A percentile compares a stretch with the other conserved stretches of the same genome.
Conservation (phyloP, 2,797 vertebrate genomes). For the Typhlichthys eigenmanni region DNA sequence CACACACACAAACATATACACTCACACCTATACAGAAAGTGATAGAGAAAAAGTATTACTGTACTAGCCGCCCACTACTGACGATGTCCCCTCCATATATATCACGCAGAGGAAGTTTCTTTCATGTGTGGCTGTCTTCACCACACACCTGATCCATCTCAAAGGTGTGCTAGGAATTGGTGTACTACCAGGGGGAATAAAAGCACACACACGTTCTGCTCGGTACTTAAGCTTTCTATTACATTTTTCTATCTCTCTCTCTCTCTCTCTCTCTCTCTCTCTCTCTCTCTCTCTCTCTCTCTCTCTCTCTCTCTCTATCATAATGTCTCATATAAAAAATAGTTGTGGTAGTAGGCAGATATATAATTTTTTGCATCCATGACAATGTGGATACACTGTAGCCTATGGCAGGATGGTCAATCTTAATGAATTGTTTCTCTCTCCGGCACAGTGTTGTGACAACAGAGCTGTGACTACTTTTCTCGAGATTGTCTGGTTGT, state of each 20-base stretch:
- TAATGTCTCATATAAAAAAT: not conserved
- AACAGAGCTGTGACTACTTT: not conserved
- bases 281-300: not conserved
- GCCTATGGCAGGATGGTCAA: not conserved
- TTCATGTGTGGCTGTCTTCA: no score
- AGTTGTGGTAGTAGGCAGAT: not conserved
- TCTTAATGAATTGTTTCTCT: not conserved
- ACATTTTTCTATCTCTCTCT: not conserved
- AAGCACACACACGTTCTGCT: no score
- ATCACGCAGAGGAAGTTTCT: no score
- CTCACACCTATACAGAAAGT: no score
- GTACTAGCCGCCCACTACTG: no score
- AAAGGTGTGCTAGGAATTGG: no score
- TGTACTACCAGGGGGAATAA: no score
- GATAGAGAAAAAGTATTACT: no score
- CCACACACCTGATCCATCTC: no score
- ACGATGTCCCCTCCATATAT: no score
- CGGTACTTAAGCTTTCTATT: not conserved
- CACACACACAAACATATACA: no score
- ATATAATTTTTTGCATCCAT: not conserved
- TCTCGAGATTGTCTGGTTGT: not conserved
- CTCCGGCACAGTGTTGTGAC: not conserved
- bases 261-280: slow-evolving; percentile 5
- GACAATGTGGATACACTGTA: no score
- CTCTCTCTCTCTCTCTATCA: not conserved